These are phyloP conservation scores for Brachylomia viminalis DNA, from an alignment of 2,888 invertebrate species.

Conservation along the genomic window DNA sequence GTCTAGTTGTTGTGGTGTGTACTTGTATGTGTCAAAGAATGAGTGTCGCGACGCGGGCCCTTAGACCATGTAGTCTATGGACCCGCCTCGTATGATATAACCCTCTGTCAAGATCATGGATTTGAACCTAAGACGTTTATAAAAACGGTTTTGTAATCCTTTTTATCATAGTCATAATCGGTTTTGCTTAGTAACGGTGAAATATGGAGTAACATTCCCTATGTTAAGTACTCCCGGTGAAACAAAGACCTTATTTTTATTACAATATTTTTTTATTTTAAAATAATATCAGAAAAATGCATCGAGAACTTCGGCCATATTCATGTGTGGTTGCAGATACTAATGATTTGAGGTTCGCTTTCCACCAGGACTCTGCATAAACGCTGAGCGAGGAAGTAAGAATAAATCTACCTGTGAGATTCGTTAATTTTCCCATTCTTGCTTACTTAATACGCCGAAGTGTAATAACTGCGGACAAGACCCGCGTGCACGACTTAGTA, in stretches of 20 bases:
- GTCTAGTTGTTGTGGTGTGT: no score
- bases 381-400: neutral
- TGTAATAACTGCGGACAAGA: no score
- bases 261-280: no score
- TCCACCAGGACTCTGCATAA: neutral
- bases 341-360: neutral
- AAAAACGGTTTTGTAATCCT: no score
- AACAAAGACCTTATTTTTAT: neutral
- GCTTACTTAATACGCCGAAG: neutral
- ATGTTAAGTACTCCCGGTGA: neutral
- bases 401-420: neutral
- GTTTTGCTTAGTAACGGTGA: neutral
- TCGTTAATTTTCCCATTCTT: neutral
- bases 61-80: no score
- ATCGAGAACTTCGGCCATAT: neutral
- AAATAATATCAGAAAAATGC: neutral
- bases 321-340: neutral
- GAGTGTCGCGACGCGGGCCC: no score
- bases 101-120: no score
- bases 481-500: neutral
- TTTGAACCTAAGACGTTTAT: no score
- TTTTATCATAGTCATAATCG: neutral
- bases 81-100: no score
- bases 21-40: no score
- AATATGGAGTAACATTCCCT: no score